Conservation (phyloP, 2,113 vertebrate genomes). For the Tetrax tetrax region DNA sequence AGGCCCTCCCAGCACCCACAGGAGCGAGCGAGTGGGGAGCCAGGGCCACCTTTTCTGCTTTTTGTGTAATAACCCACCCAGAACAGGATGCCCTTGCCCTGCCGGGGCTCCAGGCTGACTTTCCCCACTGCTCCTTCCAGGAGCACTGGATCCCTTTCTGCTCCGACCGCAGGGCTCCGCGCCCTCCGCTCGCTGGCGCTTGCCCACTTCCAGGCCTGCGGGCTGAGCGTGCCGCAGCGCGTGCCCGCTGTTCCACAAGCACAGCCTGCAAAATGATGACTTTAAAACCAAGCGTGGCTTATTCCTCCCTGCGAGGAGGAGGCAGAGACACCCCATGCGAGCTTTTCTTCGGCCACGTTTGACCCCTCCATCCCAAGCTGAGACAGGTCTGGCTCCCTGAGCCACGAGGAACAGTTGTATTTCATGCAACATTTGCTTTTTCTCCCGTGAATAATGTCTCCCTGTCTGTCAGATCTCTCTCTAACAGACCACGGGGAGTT, state of each 20-base stretch:
- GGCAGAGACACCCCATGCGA: fast-evolving
- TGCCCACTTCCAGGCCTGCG: fast-evolving
- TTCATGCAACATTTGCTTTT: not conserved
- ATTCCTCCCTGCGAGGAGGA: not conserved
- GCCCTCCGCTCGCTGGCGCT: fast-evolving
- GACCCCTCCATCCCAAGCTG: not conserved
- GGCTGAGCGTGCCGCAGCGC: not conserved
- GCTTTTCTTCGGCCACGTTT: not conserved
- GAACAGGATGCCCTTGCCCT: fast-evolving
- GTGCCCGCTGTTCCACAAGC: fast-evolving
- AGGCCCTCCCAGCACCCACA: not conserved
- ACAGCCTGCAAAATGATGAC: not conserved
- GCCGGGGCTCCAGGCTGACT: not conserved
- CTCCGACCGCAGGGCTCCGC: too few species aligned
- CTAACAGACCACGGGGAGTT: not conserved
- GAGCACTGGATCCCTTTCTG: not conserved
- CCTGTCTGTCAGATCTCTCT: not conserved
- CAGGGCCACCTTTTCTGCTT: not conserved
- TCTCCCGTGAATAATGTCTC: not conserved
- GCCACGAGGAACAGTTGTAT: not conserved
- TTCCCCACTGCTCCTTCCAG: not conserved
- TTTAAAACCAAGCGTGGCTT: fast-evolving
- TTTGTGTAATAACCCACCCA: not conserved
- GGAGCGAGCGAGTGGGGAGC: not conserved
- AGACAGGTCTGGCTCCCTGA: not conserved